Evolutionary conservation across 2,113 vertebrate species (phyloP).

Genomic region (Isichthys henryi): DNA sequence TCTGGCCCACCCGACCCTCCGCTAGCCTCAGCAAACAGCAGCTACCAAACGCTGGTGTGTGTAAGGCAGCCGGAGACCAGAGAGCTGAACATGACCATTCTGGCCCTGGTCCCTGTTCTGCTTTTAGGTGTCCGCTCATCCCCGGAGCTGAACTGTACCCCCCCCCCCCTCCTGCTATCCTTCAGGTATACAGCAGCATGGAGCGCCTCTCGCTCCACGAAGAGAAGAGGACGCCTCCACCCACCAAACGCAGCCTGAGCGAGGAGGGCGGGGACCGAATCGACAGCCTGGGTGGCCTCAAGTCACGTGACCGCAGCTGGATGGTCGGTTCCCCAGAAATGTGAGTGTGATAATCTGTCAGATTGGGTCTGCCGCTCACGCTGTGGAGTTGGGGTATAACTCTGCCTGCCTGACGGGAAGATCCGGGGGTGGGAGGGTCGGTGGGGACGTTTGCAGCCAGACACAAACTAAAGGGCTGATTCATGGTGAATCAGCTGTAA

Average conservation of each 20-base stretch:
- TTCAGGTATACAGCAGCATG: constrained; percentile 94
- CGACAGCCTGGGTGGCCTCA: constrained; percentile 72
- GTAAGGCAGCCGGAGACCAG: not conserved
- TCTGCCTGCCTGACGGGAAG: not conserved
- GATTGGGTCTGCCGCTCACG: not conserved
- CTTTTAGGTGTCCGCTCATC: not conserved
- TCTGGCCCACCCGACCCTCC: not conserved
- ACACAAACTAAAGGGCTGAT: not conserved
- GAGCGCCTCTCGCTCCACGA: constrained; percentile 87
- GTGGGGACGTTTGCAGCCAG: not conserved
- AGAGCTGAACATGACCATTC: no score
- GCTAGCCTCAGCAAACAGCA: not conserved
- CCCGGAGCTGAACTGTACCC: not conserved
- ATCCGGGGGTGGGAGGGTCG: not conserved
- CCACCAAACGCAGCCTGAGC: constrained; percentile 88
- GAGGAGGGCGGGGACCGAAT: constrained; percentile 83
- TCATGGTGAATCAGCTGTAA: not conserved
- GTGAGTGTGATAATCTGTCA: constrained; percentile 52
- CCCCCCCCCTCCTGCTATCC: constrained; percentile 4
- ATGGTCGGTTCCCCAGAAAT: constrained; percentile 92
- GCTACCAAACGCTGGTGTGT: not conserved
- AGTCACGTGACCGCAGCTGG: constrained; percentile 81
- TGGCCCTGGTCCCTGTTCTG: not conserved
- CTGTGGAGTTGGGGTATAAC: not conserved
- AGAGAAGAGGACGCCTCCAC: constrained; percentile 77